A percentile compares a stretch with the other conserved stretches of the same genome.
phyloP scores from a whole-genome alignment of 2,113 vertebrate species.

The Osmerus eperlanus region DNA sequence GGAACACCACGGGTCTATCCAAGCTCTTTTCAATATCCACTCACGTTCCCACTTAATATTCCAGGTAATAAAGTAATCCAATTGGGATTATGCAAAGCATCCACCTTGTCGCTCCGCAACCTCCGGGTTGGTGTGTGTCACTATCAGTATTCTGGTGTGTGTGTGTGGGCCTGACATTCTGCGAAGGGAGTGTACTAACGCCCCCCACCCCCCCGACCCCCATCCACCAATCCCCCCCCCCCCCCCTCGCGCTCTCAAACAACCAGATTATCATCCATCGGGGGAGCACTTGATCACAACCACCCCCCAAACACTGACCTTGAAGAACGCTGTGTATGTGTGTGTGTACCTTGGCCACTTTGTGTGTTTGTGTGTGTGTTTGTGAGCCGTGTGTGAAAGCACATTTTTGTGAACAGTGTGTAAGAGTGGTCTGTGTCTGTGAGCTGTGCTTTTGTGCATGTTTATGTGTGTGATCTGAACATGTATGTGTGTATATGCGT shows the following conservation, averaged over 20 bases:
- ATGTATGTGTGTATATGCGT: no score
- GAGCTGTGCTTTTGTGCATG: no score
- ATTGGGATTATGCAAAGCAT: slow-evolving; percentile 1
- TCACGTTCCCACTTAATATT: neutral
- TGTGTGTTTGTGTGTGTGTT: neutral
- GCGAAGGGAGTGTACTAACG: neutral
- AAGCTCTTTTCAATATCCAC: no score
- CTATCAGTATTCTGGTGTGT: neutral
- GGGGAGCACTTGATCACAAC: slow-evolving; percentile 34
- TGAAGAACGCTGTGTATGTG: neutral
- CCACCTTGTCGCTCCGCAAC: neutral
- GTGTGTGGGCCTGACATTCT: neutral
- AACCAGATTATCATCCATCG: slow-evolving; percentile 59
- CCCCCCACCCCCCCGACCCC: no score
- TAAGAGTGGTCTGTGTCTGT: neutral
- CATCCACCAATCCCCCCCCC: neutral
- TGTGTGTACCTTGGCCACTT: neutral
- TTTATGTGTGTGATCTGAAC: no score
- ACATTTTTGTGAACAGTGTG: neutral
- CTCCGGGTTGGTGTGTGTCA: neutral
- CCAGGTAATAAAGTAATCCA: neutral
- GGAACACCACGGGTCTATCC: no score
- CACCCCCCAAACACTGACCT: neutral
- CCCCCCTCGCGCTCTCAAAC: slow-evolving; percentile 26
- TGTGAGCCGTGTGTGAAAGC: neutral